These are phyloP conservation scores for Heteropelma amictum DNA, from an alignment of 2,888 invertebrate species.

Conservation along the genomic window DNA sequence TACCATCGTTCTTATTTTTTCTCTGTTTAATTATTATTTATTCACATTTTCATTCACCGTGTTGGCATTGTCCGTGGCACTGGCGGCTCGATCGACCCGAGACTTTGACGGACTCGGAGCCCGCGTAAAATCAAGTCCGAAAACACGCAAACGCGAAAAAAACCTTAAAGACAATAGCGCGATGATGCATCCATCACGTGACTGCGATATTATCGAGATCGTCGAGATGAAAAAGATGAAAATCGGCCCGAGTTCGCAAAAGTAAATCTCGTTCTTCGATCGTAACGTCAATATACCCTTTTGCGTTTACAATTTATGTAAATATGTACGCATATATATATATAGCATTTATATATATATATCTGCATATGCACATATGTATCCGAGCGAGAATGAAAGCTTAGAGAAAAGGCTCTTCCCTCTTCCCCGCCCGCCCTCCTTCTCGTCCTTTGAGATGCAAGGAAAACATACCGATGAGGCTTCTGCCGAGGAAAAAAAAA, in stretches of 20 bases:
- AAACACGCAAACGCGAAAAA: background rate
- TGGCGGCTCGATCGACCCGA: conserved; percentile 27
- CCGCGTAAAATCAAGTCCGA: background rate
- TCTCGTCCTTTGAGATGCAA: background rate
- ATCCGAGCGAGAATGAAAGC: conserved; percentile 42
- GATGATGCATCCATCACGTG: background rate
- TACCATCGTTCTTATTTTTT: conserved; percentile 14
- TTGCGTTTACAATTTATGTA: conserved; percentile 51
- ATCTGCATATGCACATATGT: conserved; percentile 53
- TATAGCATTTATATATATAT: conserved; percentile 39
- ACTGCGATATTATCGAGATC: background rate
- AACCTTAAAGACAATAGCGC: background rate
- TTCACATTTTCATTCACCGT: conserved; percentile 2
- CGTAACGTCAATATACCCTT: conserved; percentile 36
- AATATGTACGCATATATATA: conserved; percentile 39
- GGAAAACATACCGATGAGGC: too few species aligned
- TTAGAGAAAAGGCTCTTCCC: conserved; percentile 14
- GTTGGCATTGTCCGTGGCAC: conserved; percentile 19
- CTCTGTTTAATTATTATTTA: background rate
- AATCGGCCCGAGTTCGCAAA: background rate
- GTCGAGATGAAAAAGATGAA: background rate
- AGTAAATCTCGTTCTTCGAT: conserved; percentile 35
- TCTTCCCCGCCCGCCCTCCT: background rate
- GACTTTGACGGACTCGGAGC: conserved; percentile 8
- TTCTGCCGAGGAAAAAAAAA: conserved; percentile 4